Percentiles rank a stretch among this genome's conserved stretches.
phyloP scores from a whole-genome alignment of 2,113 vertebrate species.

The Trachemys scripta region DNA sequence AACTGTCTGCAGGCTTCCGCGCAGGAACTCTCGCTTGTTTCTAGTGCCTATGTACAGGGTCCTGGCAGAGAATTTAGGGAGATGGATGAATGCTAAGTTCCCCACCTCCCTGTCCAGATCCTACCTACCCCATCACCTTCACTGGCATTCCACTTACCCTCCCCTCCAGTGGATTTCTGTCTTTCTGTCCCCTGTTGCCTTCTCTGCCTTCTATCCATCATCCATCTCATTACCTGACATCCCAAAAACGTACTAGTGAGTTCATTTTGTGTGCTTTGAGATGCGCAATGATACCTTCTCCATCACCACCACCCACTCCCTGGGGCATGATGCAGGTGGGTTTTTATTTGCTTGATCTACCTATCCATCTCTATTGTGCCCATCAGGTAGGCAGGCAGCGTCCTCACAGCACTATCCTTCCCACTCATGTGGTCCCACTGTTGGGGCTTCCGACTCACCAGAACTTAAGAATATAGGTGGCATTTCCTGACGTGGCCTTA shows the following conservation, averaged over 20 bases:
- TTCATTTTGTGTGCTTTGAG: background rate
- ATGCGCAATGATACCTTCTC: background rate
- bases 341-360: background rate
- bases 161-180: background rate
- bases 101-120: background rate
- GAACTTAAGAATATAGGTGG: conserved; percentile 66
- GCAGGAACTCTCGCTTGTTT: background rate
- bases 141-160: background rate
- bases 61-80: background rate
- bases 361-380: background rate
- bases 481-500: background rate
- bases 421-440: background rate
- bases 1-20: background rate
- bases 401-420: background rate
- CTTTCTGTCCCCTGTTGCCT: background rate
- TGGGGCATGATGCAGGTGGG: background rate
- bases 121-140: background rate
- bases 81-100: background rate
- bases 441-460: conserved; percentile 57
- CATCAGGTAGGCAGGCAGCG: background rate
- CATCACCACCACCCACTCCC: background rate
- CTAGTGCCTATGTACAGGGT: background rate
- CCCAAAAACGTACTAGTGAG: background rate
- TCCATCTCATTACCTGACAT: background rate
- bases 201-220: background rate